A percentile compares a stretch with the other conserved stretches of the same genome.
Conservation (phyloP, 2,888 invertebrate species). For the Unio delphinus region DNA sequence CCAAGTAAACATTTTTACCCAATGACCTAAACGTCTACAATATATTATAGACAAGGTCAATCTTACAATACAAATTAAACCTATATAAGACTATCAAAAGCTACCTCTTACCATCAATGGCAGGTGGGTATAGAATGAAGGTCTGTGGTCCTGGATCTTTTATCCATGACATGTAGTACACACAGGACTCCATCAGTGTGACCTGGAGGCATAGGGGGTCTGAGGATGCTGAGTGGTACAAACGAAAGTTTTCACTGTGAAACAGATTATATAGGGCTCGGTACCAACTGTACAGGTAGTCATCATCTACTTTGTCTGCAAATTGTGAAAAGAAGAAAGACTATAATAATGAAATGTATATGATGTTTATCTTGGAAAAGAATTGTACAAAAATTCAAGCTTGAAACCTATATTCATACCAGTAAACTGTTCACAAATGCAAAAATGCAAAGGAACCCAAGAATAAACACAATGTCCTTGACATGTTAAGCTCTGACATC, state of each 20-base stretch:
- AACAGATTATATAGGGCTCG: slow-evolving; percentile 62
- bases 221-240: slow-evolving; percentile 62
- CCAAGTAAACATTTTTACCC: too few species aligned
- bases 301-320: slow-evolving; percentile 59
- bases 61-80: too few species aligned
- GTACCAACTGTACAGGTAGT: slow-evolving; percentile 62
- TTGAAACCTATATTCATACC: too few species aligned
- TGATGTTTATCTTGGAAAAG: not conserved
- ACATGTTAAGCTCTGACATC: not conserved
- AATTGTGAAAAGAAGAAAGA: slow-evolving; percentile 4
- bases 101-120: slow-evolving; percentile 56
- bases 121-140: slow-evolving; percentile 58
- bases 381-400: not conserved
- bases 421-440: not conserved
- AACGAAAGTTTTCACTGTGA: slow-evolving; percentile 57
- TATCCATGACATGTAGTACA: slow-evolving; percentile 64
- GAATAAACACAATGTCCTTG: not conserved
- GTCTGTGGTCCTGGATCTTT: slow-evolving; percentile 57
- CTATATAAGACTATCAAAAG: not conserved
- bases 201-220: slow-evolving; percentile 67
- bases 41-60: too few species aligned
- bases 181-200: slow-evolving; percentile 69
- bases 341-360: not conserved
- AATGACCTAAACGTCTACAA: too few species aligned
- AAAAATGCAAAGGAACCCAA: not conserved